phyloP scores from a whole-genome alignment of 2,113 vertebrate species.

The Gymnocephalus cernua region DNA sequence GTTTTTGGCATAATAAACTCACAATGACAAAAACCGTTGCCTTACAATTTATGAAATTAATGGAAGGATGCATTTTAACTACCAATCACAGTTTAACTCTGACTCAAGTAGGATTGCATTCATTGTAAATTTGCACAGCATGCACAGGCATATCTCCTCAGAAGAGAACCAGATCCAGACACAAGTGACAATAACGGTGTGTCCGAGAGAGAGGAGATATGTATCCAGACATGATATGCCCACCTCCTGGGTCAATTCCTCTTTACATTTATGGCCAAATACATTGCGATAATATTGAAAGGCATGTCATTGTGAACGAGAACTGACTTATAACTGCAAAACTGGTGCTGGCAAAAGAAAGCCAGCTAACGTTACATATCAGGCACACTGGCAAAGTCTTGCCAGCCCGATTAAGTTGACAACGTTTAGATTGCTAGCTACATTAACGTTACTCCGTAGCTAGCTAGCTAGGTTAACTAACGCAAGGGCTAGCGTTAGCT shows the following conservation, averaged over 20 bases:
- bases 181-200: neutral
- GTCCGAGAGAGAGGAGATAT: neutral
- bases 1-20: neutral
- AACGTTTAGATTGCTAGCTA: no score
- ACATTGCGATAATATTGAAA: neutral
- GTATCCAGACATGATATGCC: neutral
- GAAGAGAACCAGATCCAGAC: neutral
- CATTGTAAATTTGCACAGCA: no score
- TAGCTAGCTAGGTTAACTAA: no score
- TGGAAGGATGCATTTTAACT: neutral
- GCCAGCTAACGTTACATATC: no score
- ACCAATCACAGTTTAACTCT: no score
- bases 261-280: neutral
- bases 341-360: neutral
- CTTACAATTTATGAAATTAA: neutral
- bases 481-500: neutral
- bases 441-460: neutral
- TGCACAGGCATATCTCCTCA: neutral
- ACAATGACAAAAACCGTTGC: neutral
- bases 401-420: neutral
- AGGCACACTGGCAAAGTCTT: neutral
- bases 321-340: neutral
- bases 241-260: neutral
- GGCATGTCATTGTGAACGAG: neutral
- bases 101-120: neutral